A percentile compares a stretch with the other conserved stretches of the same genome.
phyloP scores from a whole-genome alignment of 1,140 invertebrate species.

The Ditylenchus dipsaci region DNA sequence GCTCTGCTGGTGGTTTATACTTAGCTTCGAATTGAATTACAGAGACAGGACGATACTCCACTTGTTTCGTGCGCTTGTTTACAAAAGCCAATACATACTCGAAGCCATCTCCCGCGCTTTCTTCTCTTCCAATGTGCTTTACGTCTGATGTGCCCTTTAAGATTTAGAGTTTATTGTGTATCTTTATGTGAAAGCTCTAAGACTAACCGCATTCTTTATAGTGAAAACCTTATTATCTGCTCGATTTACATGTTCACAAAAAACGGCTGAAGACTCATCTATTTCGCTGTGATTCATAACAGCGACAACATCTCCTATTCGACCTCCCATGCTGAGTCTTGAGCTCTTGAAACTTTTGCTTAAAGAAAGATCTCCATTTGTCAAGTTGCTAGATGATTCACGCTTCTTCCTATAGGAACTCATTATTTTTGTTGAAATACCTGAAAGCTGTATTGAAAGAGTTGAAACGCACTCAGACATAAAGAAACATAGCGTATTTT shows the following conservation, averaged over 20 bases:
- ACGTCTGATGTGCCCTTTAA: slow-evolving; percentile 7
- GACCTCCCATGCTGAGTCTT: slow-evolving; percentile 1
- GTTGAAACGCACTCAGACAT: too few species aligned
- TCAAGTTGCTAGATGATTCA: too few species aligned
- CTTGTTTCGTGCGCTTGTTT: slow-evolving; percentile 11
- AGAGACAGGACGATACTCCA: slow-evolving; percentile 8
- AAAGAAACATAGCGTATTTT: too few species aligned
- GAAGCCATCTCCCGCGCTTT: slow-evolving; percentile 5
- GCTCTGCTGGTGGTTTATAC: slow-evolving; percentile 8
- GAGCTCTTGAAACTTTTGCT: not conserved
- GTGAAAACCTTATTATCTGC: slow-evolving; percentile 13
- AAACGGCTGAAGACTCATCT: not conserved
- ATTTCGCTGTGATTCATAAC: slow-evolving; percentile 6
- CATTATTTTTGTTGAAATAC: too few species aligned
- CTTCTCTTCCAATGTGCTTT: slow-evolving; percentile 5
- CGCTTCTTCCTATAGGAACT: too few species aligned
- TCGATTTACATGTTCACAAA: slow-evolving; percentile 9
- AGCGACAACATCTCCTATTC: slow-evolving; percentile 5
- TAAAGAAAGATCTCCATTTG: not conserved
- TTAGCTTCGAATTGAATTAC: slow-evolving; percentile 8
- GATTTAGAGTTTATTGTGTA: too few species aligned
- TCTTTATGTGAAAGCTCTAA: not conserved
- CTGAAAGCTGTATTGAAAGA: too few species aligned
- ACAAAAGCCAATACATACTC: slow-evolving; percentile 9
- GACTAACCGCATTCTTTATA: slow-evolving; percentile 8